Evolutionary conservation across 2,797 vertebrate species (phyloP).

Genomic region (Phalanger gymnotis): DNA sequence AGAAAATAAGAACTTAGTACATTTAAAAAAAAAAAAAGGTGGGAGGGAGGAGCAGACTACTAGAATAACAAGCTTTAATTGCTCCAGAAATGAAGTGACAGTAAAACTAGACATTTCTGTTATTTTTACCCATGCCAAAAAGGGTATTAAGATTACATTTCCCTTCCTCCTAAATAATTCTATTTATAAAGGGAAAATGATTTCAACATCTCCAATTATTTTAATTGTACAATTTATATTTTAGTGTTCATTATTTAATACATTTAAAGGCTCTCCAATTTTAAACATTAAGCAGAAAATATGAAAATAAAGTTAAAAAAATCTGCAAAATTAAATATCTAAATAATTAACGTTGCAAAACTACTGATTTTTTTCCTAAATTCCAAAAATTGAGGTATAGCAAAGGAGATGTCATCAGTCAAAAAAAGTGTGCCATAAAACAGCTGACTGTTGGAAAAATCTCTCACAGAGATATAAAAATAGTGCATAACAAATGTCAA

Average conservation of each 20-base stretch:
- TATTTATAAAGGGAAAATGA: slow-evolving; percentile 80
- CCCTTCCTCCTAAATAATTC: slow-evolving; percentile 79
- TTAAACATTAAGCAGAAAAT: slow-evolving; percentile 93
- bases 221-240: slow-evolving; percentile 82
- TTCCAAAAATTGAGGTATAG: slow-evolving; percentile 92
- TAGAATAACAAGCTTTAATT: slow-evolving; percentile 84
- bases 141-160: slow-evolving; percentile 76
- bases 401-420: slow-evolving; percentile 91
- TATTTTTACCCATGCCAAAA: slow-evolving; percentile 81
- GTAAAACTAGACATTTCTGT: slow-evolving; percentile 79
- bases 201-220: slow-evolving; percentile 87
- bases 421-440: slow-evolving; percentile 91
- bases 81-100: slow-evolving; percentile 85
- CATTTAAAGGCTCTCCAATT: slow-evolving; percentile 89
- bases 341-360: slow-evolving; percentile 90
- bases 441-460: slow-evolving; percentile 89
- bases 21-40: slow-evolving; percentile 76
- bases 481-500: slow-evolving; percentile 97
- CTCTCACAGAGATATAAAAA: slow-evolving; percentile 92
- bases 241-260: slow-evolving; percentile 87
- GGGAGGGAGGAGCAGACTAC: slow-evolving; percentile 80
- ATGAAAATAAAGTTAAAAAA: slow-evolving; percentile 95
- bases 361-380: slow-evolving; percentile 89
- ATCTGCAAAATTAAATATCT: slow-evolving; percentile 92
- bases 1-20: slow-evolving; percentile 90